Evolutionary conservation across 2,113 vertebrate genomes (phyloP).

Genomic region (Columba janthina): DNA sequence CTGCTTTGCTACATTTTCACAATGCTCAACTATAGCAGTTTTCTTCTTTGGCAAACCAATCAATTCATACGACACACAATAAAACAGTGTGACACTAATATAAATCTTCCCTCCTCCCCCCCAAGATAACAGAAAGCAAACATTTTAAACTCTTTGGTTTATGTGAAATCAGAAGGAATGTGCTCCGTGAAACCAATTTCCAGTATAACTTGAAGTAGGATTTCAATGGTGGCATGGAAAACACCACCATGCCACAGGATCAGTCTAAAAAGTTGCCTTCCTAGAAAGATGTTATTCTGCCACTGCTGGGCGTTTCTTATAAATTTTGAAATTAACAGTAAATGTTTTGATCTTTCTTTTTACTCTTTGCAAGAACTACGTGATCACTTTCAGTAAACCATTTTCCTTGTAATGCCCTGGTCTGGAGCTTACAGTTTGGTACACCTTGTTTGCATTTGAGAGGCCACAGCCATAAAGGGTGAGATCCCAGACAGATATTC

Average conservation of each 20-base stretch:
- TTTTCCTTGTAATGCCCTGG: neutral
- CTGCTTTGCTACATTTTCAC: neutral
- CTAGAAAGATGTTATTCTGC: neutral
- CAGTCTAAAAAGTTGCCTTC: neutral
- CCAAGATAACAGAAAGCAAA: neutral
- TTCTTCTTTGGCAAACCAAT: neutral
- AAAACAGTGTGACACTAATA: neutral
- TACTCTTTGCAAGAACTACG: neutral
- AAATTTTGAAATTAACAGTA: neutral
- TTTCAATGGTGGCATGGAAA: neutral
- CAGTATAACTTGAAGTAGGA: neutral
- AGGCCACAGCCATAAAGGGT: rapidly evolving
- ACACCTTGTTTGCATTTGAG: neutral
- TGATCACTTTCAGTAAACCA: neutral
- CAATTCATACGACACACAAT: neutral
- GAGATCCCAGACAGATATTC: neutral
- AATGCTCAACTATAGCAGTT: neutral
- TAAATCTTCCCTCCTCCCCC: rapidly evolving
- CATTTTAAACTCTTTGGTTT: neutral
- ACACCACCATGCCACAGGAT: neutral
- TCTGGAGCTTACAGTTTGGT: too few relatives aligned
- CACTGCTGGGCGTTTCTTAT: neutral
- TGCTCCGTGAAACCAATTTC: neutral
- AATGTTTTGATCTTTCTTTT: neutral
- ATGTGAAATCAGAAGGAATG: neutral